Base-by-base conservation (phyloP, 2,888 invertebrate species). In the Adineta ricciae region DNA sequence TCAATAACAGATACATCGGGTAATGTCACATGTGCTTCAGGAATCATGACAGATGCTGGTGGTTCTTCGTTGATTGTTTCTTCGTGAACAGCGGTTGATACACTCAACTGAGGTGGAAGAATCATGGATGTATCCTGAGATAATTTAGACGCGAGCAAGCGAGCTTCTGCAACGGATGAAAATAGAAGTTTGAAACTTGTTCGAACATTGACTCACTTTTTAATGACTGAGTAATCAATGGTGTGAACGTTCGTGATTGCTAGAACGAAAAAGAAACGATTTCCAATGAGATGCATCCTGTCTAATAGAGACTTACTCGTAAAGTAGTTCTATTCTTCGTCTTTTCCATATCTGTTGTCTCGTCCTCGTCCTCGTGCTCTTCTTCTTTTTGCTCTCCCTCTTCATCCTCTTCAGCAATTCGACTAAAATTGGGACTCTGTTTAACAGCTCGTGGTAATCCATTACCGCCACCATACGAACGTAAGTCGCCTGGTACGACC, bases 231-330 rank as follows among this genome's bases (percentile, higher is more conserved):
- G 38, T 78, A 41, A 78, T 11, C 41, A 78, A 78, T 41, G 78
- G 78, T 78, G 78, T 78, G 9, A 78, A n/a, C 24, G 78, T 78
- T 78, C 41, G 78, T 38, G 78, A 78, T 41, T 78, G 38, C 78
- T 78, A 41, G 8, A 73, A 78, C 38, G 9, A 0, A 2, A 64
- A 64, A 14, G n/a, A n/a, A n/a, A n/a, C n/a, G n/a, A n/a, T 46
- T 46, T 46, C 11, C 46, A 46, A 11, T 24, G n/a, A n/a, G n/a
- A n/a, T n/a, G n/a, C n/a, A n/a, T n/a, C n/a, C n/a, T n/a, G n/a
- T n/a, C n/a, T n/a, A n/a, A n/a, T n/a, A n/a, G n/a, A n/a, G n/a
- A n/a, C 41, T 78, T 78, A 78, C 78, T 11, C 24, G 11, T 41
- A 78, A n/a, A n/a, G 38, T 38, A 9, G 78, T 38, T 41, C 38